A percentile compares a stretch with the other conserved stretches of the same genome.
These are phyloP conservation scores for Amphipoea lucens DNA, from an alignment of 2,888 invertebrate genomes.

Conservation along the genomic window DNA sequence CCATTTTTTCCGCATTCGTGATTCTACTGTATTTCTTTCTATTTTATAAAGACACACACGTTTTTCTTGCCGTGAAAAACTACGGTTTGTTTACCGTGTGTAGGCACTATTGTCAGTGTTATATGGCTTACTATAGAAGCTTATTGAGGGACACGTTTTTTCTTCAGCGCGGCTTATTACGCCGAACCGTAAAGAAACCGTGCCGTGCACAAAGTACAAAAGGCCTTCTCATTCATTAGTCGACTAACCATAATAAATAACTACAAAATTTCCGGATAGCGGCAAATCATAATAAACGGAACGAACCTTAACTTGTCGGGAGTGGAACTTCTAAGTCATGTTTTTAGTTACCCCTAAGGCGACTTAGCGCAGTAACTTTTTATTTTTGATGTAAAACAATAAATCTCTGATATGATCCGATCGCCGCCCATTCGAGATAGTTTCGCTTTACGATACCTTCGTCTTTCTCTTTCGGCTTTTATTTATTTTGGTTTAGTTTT, in stretches of 20 bases:
- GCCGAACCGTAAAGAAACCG: neutral
- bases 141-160: neutral
- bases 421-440: conserved; percentile 67
- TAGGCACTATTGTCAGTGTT: neutral
- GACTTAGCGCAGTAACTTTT: conserved; percentile 77
- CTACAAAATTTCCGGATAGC: rapidly evolving
- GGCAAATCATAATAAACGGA: neutral
- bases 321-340: conserved; percentile 35
- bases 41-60: no score
- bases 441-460: conserved; percentile 65
- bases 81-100: no score
- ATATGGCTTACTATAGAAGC: no score
- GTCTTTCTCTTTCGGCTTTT: conserved; percentile 43
- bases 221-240: neutral
- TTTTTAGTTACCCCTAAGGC: conserved; percentile 60
- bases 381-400: conserved; percentile 78
- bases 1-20: neutral
- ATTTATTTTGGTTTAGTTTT: conserved; percentile 47
- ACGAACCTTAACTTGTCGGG: neutral
- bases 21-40: neutral
- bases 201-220: neutral
- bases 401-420: conserved; percentile 75
- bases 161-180: no score
- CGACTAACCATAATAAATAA: neutral
- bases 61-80: no score